These are phyloP conservation scores for Drosophila mimica DNA, from an alignment of 2,888 invertebrate genomes.

Conservation along the genomic window DNA sequence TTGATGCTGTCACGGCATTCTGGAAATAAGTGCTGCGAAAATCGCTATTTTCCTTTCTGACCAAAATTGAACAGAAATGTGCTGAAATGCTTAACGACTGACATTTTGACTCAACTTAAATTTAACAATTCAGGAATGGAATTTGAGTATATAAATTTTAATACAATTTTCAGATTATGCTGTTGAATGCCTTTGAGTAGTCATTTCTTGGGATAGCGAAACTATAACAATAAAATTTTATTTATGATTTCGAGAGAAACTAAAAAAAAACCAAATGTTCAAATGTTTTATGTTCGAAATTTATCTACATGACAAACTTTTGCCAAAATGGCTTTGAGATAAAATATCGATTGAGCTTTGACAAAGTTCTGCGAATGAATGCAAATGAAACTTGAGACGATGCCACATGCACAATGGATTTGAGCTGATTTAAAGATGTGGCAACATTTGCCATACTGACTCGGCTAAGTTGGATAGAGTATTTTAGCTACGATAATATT, in stretches of 20 bases:
- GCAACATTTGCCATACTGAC: neutral
- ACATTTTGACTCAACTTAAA: neutral
- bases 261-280: neutral
- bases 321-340: neutral
- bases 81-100: neutral
- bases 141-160: neutral
- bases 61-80: neutral
- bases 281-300: neutral
- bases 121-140: neutral
- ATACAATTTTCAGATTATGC: neutral
- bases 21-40: constrained; percentile 8
- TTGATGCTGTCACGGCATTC: constrained; percentile 4
- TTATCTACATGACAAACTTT: neutral
- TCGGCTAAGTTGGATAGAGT: neutral
- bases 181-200: neutral
- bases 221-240: neutral
- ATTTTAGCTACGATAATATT: no score
- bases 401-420: neutral
- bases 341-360: neutral
- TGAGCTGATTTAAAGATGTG: neutral
- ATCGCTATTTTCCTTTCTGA: neutral
- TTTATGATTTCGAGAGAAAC: neutral
- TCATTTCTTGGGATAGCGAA: neutral
- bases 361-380: neutral
- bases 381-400: no score